Evolutionary conservation across 1,140 invertebrate species (phyloP).

Genomic region (Littorina saxatilis): DNA sequence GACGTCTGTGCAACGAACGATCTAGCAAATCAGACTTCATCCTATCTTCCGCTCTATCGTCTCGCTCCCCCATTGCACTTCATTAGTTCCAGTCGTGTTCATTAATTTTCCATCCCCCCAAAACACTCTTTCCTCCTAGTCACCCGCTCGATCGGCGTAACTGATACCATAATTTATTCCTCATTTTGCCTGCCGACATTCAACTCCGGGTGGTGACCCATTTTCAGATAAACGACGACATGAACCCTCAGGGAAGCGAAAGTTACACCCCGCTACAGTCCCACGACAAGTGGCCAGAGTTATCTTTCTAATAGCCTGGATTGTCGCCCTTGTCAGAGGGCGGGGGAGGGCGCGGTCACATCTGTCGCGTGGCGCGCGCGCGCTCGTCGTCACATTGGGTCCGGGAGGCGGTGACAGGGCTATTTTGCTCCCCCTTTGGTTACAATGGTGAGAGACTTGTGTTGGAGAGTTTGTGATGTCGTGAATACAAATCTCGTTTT

Average conservation of each 20-base stretch:
- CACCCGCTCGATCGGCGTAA: too few species aligned
- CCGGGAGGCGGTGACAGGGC: conserved; percentile 1
- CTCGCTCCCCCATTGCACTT: too few species aligned
- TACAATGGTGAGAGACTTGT: background rate
- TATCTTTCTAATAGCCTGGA: conserved; percentile 1
- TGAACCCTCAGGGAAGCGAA: background rate
- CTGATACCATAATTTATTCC: background rate
- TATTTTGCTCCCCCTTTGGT: background rate
- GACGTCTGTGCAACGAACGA: too few species aligned
- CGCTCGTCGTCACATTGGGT: background rate
- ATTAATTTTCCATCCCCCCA: too few species aligned
- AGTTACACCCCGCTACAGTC: background rate
- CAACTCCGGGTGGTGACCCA: background rate
- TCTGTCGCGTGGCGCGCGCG: background rate
- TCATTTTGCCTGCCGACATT: background rate
- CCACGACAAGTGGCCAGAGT: conserved; percentile 1
- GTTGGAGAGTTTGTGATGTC: background rate
- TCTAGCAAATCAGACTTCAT: too few species aligned
- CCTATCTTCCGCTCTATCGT: too few species aligned
- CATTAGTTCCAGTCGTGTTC: too few species aligned
- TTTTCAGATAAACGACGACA: background rate
- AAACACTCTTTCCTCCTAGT: too few species aligned
- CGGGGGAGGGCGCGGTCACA: background rate
- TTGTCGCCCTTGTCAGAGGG: conserved; percentile 3
- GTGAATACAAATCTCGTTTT: background rate